phyloP scores from a whole-genome alignment of 1,140 invertebrate genomes.

The Venturia canescens region DNA sequence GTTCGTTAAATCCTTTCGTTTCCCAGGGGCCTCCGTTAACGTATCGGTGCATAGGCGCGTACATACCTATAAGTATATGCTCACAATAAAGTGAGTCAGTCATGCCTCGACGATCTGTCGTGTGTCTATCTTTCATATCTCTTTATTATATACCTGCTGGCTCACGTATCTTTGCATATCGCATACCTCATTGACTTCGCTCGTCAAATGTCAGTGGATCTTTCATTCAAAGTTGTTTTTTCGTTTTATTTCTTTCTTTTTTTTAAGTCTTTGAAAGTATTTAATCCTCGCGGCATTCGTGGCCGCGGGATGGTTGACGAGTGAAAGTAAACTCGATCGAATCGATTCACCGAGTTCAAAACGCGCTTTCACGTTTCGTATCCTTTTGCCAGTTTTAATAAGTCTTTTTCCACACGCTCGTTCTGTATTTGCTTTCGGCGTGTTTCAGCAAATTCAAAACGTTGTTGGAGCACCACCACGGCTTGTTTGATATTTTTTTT shows the following conservation, averaged over 20 bases:
- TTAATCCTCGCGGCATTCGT: neutral
- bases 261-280: neutral
- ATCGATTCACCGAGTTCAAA: neutral
- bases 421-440: too few species aligned
- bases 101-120: slow-evolving; percentile 31
- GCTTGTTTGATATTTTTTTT: neutral
- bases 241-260: neutral
- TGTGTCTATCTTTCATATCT: neutral
- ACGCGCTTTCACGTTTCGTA: neutral
- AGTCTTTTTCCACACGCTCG: neutral
- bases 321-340: slow-evolving; percentile 4
- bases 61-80: too few species aligned
- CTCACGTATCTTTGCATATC: slow-evolving; percentile 34
- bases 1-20: neutral
- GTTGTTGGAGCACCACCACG: too few species aligned
- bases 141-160: slow-evolving; percentile 20
- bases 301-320: neutral
- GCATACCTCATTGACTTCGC: slow-evolving; percentile 20
- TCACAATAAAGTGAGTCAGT: slow-evolving; percentile 3
- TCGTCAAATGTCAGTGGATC: slow-evolving; percentile 31
- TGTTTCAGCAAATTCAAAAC: too few species aligned
- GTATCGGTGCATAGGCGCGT: too few species aligned
- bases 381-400: neutral
- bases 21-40: neutral
- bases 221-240: neutral